These are phyloP conservation scores for Idaea aversata DNA, from an alignment of 2,888 invertebrate species.

Conservation along the genomic window DNA sequence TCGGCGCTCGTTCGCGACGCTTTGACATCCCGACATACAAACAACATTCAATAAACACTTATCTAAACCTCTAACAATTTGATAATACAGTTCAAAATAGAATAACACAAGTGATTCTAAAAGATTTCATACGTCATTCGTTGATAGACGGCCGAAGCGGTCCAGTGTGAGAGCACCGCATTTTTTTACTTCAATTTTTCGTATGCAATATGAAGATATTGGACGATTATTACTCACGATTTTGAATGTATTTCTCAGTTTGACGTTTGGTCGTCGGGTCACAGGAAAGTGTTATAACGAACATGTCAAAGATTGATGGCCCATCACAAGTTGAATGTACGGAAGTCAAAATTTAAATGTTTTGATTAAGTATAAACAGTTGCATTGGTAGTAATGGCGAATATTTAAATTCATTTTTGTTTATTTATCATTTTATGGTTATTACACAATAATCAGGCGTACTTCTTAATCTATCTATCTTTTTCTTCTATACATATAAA, in stretches of 20 bases:
- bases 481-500: no score
- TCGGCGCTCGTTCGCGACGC: constrained; percentile 79
- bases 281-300: constrained; percentile 50
- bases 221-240: constrained; percentile 66
- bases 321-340: constrained; percentile 26
- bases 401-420: neutral
- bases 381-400: neutral
- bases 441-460: no score
- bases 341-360: constrained; percentile 21
- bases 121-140: constrained; percentile 65
- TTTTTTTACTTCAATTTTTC: constrained; percentile 55
- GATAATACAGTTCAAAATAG: constrained; percentile 33
- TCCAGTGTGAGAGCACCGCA: constrained; percentile 55
- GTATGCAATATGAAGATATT: constrained; percentile 74
- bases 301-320: constrained; percentile 47
- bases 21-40: constrained; percentile 76
- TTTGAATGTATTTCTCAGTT: constrained; percentile 45
- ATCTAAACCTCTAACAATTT: constrained; percentile 28
- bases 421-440: no score
- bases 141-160: constrained; percentile 73
- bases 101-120: constrained; percentile 22
- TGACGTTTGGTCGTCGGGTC: constrained; percentile 46
- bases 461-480: no score
- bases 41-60: constrained; percentile 33
- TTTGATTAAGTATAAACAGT: neutral